Conservation (phyloP, 2,113 vertebrate genomes). For the Sander vitreus region DNA sequence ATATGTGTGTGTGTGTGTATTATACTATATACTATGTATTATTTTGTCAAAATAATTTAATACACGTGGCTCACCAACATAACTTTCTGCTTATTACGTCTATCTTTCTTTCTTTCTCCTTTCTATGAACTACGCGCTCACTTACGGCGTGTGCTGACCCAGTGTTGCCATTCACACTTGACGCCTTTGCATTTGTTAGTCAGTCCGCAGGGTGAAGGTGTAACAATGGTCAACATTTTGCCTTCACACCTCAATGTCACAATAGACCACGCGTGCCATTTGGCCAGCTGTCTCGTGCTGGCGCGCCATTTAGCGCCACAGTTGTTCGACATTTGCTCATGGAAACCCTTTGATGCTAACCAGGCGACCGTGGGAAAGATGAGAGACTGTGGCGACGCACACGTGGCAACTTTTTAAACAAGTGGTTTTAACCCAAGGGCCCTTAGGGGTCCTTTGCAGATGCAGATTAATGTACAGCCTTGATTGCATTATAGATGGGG, state of each 20-base stretch:
- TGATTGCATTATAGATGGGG: not conserved
- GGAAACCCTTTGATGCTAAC: constrained; percentile 34
- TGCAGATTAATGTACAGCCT: not conserved
- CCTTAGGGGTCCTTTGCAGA: not conserved
- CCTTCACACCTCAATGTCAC: constrained; percentile 40
- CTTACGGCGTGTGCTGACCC: not conserved
- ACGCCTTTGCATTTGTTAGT: constrained; percentile 45
- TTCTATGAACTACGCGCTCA: not conserved
- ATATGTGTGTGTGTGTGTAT: no score
- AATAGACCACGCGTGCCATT: constrained; percentile 60
- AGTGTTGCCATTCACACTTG: not conserved
- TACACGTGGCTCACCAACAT: not conserved
- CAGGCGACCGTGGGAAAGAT: constrained; percentile 39
- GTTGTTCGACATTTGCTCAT: constrained; percentile 5
- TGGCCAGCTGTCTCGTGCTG: constrained; percentile 48
- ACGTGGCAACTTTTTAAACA: not conserved
- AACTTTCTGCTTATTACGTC: no score
- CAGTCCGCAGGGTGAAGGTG: not conserved
- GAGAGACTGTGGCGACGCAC: not conserved
- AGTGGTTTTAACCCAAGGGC: not conserved
- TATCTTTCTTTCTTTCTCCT: not conserved
- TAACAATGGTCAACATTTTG: not conserved
- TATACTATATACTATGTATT: not conserved
- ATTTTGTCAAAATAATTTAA: not conserved
- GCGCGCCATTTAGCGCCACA: constrained; percentile 12